Evolutionary conservation across 1,140 invertebrate species (phyloP), one percentile per base, ranked within the genome.

Genomic region (Epicauta chinensis): DNA sequence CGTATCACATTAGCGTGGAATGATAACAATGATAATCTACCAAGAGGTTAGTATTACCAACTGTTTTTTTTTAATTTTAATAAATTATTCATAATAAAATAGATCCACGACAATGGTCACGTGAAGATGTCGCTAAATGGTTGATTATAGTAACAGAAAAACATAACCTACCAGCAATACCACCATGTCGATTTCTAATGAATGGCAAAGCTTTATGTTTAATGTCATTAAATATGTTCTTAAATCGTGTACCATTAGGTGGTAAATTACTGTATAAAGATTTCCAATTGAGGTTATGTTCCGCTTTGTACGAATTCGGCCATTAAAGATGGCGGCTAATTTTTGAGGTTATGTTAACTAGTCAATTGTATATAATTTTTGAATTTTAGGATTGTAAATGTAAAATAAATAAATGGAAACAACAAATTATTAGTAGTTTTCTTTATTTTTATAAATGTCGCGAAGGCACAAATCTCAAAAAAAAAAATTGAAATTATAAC

Each of bases 171-270:
- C 79, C 77, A 12, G 72, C 69, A 50, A 75, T 78, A 49, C 73
- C 62, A 43, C 67, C 66, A 42, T 79, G 80, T 32, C 67, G 84
- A 46, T 87, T 87, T 66, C 76, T 80, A 2, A 87, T 87, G 85
- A 87, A 87, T 66, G 85, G 85, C 16, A 87, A 87, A 68, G 85
- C 83, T 3, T 69, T 87, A 2, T 87, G 85, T 55, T 75, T 87
- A 35, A 87, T 87, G 85, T 79, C 77, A 14, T 71, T 79, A 2
- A 78, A 83, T 30, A 87, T 87, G 85, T 87, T 86, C 72, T 72
- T 81, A 1, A 73, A 75, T 50, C 71, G 85, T 16, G 84, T 86
- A 7, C 85, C 84, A 2, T 66, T 81, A 1, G 81, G 80, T 1
- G 84, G 84, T 16, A 82, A 83, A 64, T 71, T 80, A 44, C 72